Base-by-base conservation (phyloP, 1,140 invertebrate species). In the Eubasilissa regina region DNA sequence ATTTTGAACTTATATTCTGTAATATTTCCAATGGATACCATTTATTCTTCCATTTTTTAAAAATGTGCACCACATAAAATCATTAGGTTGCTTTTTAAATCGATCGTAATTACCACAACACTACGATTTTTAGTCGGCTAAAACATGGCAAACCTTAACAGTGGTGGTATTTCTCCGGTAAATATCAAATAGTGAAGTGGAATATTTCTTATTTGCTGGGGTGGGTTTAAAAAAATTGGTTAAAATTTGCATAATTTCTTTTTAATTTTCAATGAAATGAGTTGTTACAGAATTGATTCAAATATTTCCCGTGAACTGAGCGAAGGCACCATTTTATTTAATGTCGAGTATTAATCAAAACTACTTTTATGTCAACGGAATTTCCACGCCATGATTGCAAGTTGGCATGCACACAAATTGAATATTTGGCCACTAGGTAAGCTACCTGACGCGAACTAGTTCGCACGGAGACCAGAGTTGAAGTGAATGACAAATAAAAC, bases 331-430 rank as follows among this genome's bases (percentile, higher is more conserved):
- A 73, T 73, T 73, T 73, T 55, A 51, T 73, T 53, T 73, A 73
- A 73, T 73, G 68, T 73, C 8, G 68, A 55, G 51, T 55, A 73
- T 73, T 73, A 53, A 73, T 73, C 68, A 73, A 73, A 73, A 73
- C 68, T 73, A 73, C 51, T 55, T 73, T 55, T 53, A 73, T 53
- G 68, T 73, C 68, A 73, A 55, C 68, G 51, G 68, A 73, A 73
- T 35, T 75, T 75, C 68, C 68, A 73, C 51, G 68, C 48, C 68
- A 55, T 78, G 76, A 78, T 78, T 78, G 76, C 76, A 60, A 13
- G 62, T 70, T 78, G 64, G 76, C 76, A 78, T 78, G 76, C 62
- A 78, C 76, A 70, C 68, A 70, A 78, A 78, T 78, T 78, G 76
- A 78, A 78, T 78, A 70, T 78, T 72, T 73, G 68, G 68, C 43